Conservation (phyloP, 2,113 vertebrate genomes). For the Myrmophylax atrothorax region DNA sequence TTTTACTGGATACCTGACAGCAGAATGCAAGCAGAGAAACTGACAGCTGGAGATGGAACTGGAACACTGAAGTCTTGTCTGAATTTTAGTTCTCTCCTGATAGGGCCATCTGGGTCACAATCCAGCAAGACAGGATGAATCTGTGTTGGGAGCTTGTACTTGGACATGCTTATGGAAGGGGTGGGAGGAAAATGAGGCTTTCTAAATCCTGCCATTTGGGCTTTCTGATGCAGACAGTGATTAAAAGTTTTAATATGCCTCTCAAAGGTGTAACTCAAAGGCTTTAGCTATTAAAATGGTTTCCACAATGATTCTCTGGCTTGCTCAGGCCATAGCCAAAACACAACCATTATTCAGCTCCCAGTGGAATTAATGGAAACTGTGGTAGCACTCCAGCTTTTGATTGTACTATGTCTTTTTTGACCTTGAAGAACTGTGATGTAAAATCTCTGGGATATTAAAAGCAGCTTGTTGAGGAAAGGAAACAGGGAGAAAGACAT, state of each 20-base stretch:
- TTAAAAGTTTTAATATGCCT: background rate
- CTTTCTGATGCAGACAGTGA: background rate
- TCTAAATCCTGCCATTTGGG: background rate
- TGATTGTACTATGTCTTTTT: background rate
- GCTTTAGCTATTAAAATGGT: background rate
- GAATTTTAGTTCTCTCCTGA: background rate
- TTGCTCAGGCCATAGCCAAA: background rate
- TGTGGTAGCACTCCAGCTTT: background rate
- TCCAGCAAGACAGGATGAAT: background rate
- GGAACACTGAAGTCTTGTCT: background rate
- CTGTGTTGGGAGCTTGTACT: background rate
- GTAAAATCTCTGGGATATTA: background rate
- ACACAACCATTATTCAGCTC: background rate
- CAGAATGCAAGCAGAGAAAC: background rate
- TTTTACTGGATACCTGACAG: background rate
- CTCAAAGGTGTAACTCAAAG: background rate
- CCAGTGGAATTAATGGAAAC: background rate
- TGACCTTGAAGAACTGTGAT: background rate
- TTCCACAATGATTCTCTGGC: background rate
- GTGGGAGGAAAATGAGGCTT: background rate
- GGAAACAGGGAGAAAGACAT: background rate
- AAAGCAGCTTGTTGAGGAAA: background rate
- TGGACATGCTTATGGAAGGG: background rate
- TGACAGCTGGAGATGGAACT: background rate
- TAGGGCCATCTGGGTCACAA: accelerated